phyloP scores from a whole-genome alignment of 2,113 vertebrate genomes.

The Esox niger region DNA sequence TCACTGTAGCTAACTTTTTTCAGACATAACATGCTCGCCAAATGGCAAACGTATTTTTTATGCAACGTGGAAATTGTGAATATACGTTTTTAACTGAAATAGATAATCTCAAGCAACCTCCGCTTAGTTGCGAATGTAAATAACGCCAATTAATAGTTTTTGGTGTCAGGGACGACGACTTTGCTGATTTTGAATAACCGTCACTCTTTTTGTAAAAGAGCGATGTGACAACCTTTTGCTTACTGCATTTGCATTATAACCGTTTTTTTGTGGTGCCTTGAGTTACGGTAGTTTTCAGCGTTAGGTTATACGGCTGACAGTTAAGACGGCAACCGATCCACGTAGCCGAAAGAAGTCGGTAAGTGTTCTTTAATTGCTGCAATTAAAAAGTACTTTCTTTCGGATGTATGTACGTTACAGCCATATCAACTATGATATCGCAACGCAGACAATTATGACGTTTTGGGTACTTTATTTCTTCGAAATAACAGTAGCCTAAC shows the following conservation, averaged over 20 bases:
- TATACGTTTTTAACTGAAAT: not conserved
- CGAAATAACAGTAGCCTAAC: too few relatives aligned
- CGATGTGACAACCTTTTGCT: not conserved
- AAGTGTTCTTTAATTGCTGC: slow-evolving; percentile 6
- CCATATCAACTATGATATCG: too few relatives aligned
- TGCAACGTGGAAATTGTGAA: not conserved
- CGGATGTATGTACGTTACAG: too few relatives aligned
- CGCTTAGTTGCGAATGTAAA: not conserved
- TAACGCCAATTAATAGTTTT: not conserved
- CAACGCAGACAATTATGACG: too few relatives aligned
- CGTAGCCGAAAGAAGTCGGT: slow-evolving; percentile 20
- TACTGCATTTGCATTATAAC: not conserved
- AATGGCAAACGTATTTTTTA: slow-evolving; percentile 2
- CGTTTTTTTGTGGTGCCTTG: not conserved
- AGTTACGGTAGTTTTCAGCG: not conserved
- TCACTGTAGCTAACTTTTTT: slow-evolving; percentile 35
- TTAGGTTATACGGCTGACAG: not conserved
- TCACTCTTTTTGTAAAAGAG: not conserved
- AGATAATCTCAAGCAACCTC: not conserved
- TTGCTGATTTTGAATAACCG: not conserved
- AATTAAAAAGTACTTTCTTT: not conserved
- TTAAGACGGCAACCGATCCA: slow-evolving; percentile 17
- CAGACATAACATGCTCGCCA: slow-evolving; percentile 21
- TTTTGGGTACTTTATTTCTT: too few relatives aligned
- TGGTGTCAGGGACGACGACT: not conserved